Evolutionary conservation across 2,113 vertebrate genomes (phyloP).

Genomic region (human): DNA sequence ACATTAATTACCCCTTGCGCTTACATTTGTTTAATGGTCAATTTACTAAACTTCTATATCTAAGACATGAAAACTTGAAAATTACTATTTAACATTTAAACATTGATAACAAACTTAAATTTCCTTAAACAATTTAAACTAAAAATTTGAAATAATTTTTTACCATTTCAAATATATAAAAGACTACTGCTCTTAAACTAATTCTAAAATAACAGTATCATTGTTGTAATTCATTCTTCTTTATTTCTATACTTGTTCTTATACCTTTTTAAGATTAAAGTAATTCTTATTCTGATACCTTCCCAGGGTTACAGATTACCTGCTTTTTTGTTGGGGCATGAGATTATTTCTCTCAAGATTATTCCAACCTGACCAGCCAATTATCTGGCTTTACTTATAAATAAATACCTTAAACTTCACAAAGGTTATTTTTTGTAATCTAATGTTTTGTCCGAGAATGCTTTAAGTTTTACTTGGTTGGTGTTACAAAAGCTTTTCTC

Average conservation of each 20-base stretch:
- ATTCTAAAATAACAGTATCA: conserved; percentile 31
- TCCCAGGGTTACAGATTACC: background rate
- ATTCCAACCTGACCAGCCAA: background rate
- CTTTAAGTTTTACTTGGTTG: background rate
- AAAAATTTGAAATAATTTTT: background rate
- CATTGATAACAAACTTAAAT: background rate
- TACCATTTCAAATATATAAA: background rate
- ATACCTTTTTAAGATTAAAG: background rate
- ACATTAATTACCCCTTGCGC: background rate
- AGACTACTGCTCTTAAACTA: background rate
- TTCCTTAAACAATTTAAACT: background rate
- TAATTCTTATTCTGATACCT: background rate
- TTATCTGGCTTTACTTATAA: background rate
- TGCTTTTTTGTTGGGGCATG: background rate
- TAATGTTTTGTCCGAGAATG: background rate
- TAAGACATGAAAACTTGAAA: background rate
- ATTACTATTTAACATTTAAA: conserved; percentile 1
- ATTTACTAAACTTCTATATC: background rate
- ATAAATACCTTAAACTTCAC: background rate
- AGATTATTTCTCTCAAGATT: background rate
- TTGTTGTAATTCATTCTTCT: background rate
- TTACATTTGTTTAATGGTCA: background rate
- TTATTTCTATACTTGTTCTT: background rate
- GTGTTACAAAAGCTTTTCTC: conserved; percentile 14
- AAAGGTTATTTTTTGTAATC: background rate